Evolutionary conservation across 2,797 vertebrate species (phyloP), one percentile per base, ranked within the genome.

Genomic region (Acrossocheilus wenchowensis): DNA sequence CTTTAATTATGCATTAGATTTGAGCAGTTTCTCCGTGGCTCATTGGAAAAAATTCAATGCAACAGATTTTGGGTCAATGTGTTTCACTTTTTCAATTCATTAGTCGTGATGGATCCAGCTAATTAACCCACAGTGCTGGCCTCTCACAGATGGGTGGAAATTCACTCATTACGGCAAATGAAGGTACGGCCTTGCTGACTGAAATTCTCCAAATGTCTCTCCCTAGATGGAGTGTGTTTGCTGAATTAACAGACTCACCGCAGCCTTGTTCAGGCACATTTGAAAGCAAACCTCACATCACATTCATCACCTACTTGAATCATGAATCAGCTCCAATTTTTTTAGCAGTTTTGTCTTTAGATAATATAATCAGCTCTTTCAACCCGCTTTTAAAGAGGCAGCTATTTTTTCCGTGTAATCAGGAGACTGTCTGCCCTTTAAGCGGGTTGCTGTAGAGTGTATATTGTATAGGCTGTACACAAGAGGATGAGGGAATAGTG

Each of bases 101-200:
- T 86, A 43, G 2, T 23, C 10, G 10, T 73, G 66, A 73, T 62
- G 23, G n/a, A 85, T 85, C 30, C 52, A 6, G 78, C 21, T 64
- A 79, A 85, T 79, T 69, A 71, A 80, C 50, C 39, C 66, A 85
- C 50, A 34, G 19, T 6, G 17, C 23, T 73, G 68, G 36, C 82
- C 71, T 74, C 34, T 74, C 82, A 64, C 82, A 83, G 71, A 83
- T 19, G 52, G 69, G 23, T 39, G 81, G 36, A 72, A 17, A 82
- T 43, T 17, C 19, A 79, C 23, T 78, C 75, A 48, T 50, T 83
- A 64, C 2, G 10, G n/a, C 50, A 72, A 45, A n/a, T 36, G 52
- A 60, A 57, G 48, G n/a, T 26, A 72, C 1, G 4, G 19, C 64
- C 41, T 48, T 6, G 12, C 39, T 26, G 69, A 81, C 21, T 7